Conservation (phyloP, 1,140 invertebrate species). For the Zaprionus inermis region DNA sequence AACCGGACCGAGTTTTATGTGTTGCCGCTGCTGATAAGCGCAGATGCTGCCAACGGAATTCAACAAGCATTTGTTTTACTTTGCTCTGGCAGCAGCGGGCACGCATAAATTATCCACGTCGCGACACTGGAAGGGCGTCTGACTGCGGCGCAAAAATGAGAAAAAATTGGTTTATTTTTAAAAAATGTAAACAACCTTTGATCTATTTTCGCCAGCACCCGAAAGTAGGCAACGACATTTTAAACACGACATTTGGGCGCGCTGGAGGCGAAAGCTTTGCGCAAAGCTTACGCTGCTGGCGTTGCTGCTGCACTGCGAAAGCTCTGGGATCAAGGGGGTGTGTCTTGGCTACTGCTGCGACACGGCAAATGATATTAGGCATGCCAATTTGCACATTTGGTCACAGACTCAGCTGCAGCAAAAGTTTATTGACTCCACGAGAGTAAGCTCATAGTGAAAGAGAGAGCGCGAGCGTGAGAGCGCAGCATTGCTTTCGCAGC, state of each 20-base stretch:
- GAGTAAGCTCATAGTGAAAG: constrained; percentile 25
- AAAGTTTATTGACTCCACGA: constrained; percentile 37
- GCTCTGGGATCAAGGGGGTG: constrained; percentile 31
- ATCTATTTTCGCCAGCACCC: constrained; percentile 42
- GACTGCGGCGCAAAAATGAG: constrained; percentile 8
- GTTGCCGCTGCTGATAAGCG: constrained; percentile 45
- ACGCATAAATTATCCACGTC: constrained; percentile 28
- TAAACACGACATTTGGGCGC: constrained; percentile 3
- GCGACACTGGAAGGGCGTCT: constrained; percentile 24
- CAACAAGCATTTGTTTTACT: constrained; percentile 38
- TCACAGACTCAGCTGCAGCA: constrained; percentile 8
- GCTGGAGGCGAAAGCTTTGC: constrained; percentile 17
- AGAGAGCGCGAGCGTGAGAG: constrained; percentile 9
- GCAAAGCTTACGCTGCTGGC: constrained; percentile 23
- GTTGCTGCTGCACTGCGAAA: background rate
- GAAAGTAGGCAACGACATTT: constrained; percentile 42
- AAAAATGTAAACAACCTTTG: constrained; percentile 44
- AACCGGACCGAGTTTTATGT: constrained; percentile 70
- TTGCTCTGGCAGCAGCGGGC: constrained; percentile 20
- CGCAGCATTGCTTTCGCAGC: background rate
- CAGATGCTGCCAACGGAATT: constrained; percentile 47
- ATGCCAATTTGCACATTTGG: constrained; percentile 3
- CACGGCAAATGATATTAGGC: constrained; percentile 30
- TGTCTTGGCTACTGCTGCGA: constrained; percentile 37
- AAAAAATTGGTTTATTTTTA: constrained; percentile 59